Percentiles rank a stretch among this genome's conserved stretches.
These are phyloP conservation scores for Neomicropteryx cornuta DNA, from an alignment of 1,140 invertebrate species.

Conservation along the genomic window DNA sequence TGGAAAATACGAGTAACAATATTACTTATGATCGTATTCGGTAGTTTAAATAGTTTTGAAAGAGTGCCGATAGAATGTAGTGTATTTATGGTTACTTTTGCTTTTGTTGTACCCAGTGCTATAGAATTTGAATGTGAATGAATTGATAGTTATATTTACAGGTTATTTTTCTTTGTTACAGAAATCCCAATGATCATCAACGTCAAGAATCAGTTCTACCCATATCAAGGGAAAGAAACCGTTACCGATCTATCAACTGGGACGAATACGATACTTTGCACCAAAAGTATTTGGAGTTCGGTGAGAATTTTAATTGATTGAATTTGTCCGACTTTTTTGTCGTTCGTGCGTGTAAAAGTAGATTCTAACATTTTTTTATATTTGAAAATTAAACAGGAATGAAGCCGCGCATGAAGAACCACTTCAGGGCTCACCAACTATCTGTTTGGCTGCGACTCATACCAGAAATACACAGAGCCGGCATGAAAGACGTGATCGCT, in stretches of 20 bases:
- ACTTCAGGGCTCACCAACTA: slow-evolving; percentile 86
- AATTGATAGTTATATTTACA: too few species aligned
- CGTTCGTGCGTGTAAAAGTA: too few species aligned
- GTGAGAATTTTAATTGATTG: slow-evolving; percentile 40
- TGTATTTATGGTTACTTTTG: too few species aligned
- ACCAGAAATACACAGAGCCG: slow-evolving; percentile 81
- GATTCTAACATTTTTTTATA: too few species aligned
- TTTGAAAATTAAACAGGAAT: slow-evolving; percentile 48
- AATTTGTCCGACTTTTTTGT: neutral
- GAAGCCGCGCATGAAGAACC: slow-evolving; percentile 84
- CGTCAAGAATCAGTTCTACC: slow-evolving; percentile 60
- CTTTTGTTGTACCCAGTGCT: too few species aligned
- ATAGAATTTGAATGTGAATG: too few species aligned
- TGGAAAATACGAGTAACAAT: too few species aligned
- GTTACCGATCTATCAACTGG: slow-evolving; percentile 76
- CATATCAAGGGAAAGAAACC: slow-evolving; percentile 68
- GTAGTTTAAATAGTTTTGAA: too few species aligned
- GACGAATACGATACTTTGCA: slow-evolving; percentile 83
- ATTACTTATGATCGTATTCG: too few species aligned
- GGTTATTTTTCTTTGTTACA: slow-evolving; percentile 32
- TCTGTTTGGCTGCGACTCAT: slow-evolving; percentile 90
- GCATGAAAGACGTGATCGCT: slow-evolving; percentile 76
- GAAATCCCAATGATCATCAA: slow-evolving; percentile 80
- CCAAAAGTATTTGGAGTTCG: slow-evolving; percentile 88
- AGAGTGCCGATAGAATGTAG: too few species aligned